These are phyloP conservation scores for Ptilorrhoa leucosticta DNA, from an alignment of 2,113 vertebrate genomes.

Conservation along the genomic window DNA sequence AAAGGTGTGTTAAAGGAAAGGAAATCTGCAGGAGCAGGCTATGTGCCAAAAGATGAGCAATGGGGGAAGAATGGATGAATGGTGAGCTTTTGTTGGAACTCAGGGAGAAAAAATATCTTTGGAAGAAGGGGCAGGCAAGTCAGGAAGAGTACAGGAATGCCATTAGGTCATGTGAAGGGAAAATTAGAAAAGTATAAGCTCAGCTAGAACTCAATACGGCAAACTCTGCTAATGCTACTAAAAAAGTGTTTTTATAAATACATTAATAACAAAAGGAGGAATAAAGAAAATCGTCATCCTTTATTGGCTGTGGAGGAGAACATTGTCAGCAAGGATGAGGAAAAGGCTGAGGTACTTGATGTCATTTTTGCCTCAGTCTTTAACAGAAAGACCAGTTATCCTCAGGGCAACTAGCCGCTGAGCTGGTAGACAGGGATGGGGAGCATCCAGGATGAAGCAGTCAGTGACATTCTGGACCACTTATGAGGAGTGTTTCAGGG, in stretches of 20 bases:
- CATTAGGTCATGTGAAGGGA: too few species aligned
- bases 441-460: fast-evolving
- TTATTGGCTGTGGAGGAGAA: neutral
- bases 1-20: neutral
- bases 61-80: neutral
- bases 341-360: neutral
- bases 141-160: neutral
- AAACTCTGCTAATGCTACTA: neutral
- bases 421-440: neutral
- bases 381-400: neutral
- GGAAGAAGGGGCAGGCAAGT: neutral
- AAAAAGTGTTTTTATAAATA: neutral
- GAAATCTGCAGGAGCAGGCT: neutral
- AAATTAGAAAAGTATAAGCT: neutral
- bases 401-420: neutral
- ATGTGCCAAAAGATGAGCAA: neutral
- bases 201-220: neutral
- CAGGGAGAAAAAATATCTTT: neutral
- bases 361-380: neutral
- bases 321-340: neutral
- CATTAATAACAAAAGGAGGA: neutral
- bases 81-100: neutral
- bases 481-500: neutral
- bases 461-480: neutral
- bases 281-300: neutral